Conservation (phyloP, 1,140 invertebrate species). For the Ceratina japonica region DNA sequence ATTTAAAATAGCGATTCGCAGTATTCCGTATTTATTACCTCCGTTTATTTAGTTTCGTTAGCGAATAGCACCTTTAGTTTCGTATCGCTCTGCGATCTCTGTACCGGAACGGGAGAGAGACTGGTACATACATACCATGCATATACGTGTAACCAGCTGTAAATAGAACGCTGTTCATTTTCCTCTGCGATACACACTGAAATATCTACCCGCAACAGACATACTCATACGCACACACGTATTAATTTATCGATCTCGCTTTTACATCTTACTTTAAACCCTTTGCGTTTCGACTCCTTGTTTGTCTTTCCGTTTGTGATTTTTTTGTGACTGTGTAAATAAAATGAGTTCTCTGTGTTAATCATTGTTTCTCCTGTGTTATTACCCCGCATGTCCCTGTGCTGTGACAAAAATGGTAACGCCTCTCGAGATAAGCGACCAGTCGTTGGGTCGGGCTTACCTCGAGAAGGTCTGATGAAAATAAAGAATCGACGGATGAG, state of each 20-base stretch:
- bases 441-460: background rate
- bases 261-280: conserved; percentile 12
- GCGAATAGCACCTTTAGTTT: background rate
- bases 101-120: background rate
- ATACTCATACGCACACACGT: background rate
- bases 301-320: conserved; percentile 33
- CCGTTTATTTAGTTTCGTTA: conserved; percentile 3
- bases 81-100: conserved; percentile 17
- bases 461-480: conserved; percentile 10
- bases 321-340: conserved; percentile 61
- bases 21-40: background rate
- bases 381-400: conserved; percentile 65
- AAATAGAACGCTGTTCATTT: conserved; percentile 44
- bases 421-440: background rate
- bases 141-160: conserved; percentile 17
- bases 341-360: conserved; percentile 59
- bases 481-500: background rate
- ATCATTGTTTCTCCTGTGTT: conserved; percentile 57
- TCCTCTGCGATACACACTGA: background rate
- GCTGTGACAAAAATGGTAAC: background rate
- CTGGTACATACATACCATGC: background rate
- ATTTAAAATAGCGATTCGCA: conserved; percentile 7
- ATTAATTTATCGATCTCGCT: conserved; percentile 41
- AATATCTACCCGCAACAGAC: no score
- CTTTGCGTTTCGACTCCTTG: conserved; percentile 23